phyloP scores from a whole-genome alignment of 2,888 invertebrate species.

The Melipona bicolor region DNA sequence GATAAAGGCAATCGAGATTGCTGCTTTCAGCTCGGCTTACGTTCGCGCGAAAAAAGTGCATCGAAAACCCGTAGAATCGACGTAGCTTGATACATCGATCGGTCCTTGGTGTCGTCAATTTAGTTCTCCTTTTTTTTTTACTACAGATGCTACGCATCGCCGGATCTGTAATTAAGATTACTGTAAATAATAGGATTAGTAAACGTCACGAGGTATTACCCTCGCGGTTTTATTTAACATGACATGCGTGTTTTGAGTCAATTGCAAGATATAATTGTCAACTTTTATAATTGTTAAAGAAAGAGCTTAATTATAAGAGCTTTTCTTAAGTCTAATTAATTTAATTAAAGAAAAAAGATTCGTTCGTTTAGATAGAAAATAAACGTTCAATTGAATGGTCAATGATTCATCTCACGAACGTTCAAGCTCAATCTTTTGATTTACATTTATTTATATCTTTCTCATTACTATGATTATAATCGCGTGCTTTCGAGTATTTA shows the following conservation, averaged over 20 bases:
- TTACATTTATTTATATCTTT: conserved; percentile 44
- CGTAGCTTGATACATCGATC: conserved; percentile 34
- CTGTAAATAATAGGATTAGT: conserved; percentile 52
- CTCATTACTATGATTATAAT: conserved; percentile 11
- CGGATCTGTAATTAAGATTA: conserved; percentile 51
- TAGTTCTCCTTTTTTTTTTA: conserved; percentile 28
- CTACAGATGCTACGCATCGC: conserved; percentile 29
- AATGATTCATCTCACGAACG: conserved; percentile 6
- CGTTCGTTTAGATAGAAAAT: background rate
- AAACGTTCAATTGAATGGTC: background rate
- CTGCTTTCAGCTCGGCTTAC: background rate
- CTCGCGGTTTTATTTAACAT: conserved; percentile 35
- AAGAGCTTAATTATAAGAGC: background rate
- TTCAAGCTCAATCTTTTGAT: conserved; percentile 50
- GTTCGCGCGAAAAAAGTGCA: conserved; percentile 9
- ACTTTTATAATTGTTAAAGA: background rate
- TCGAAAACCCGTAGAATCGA: conserved; percentile 38
- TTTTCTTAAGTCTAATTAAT: too few species aligned
- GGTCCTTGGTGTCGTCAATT: conserved; percentile 53
- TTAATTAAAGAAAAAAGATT: background rate
- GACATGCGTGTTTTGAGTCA: background rate
- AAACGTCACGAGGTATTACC: conserved; percentile 5
- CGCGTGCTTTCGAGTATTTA: conserved; percentile 15
- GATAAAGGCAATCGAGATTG: background rate
- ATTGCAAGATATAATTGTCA: background rate